A percentile compares a stretch with the other conserved stretches of the same genome.
Evolutionary conservation across 2,113 vertebrate genomes (phyloP).

Genomic region (Excalfactoria chinensis): DNA sequence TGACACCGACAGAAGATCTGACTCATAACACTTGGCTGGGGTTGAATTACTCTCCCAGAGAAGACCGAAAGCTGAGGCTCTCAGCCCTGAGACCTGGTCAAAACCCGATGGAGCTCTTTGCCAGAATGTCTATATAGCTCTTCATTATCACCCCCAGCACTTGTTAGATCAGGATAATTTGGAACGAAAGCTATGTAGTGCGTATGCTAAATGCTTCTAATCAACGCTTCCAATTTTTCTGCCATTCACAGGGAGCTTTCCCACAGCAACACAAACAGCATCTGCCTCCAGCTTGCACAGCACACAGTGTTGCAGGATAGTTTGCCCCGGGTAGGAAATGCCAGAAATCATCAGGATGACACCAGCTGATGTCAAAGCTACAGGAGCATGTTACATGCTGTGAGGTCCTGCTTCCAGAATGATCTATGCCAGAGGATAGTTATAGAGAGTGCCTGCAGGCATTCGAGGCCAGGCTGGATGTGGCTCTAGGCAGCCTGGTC

Average conservation of each 20-base stretch:
- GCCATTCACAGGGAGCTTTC: background rate
- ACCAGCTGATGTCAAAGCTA: background rate
- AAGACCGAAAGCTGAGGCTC: background rate
- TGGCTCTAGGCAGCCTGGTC: no score
- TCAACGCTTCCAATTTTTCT: background rate
- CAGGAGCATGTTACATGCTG: background rate
- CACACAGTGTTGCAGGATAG: background rate
- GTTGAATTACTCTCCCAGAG: background rate
- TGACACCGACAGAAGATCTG: background rate
- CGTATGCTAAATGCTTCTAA: background rate
- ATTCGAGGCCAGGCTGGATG: no score
- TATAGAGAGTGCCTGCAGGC: no score
- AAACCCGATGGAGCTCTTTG: background rate
- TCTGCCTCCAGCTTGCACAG: background rate
- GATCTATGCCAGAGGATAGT: accelerated
- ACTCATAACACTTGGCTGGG: background rate
- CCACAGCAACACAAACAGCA: background rate
- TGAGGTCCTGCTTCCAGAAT: background rate
- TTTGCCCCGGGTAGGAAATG: accelerated
- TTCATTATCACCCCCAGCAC: background rate
- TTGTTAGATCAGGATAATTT: background rate
- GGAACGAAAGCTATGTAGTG: background rate
- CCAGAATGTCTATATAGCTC: background rate
- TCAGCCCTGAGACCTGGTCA: background rate
- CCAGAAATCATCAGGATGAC: background rate